Evolutionary conservation across 2,888 invertebrate genomes (phyloP).

Genomic region (Bedellia somnulentella): DNA sequence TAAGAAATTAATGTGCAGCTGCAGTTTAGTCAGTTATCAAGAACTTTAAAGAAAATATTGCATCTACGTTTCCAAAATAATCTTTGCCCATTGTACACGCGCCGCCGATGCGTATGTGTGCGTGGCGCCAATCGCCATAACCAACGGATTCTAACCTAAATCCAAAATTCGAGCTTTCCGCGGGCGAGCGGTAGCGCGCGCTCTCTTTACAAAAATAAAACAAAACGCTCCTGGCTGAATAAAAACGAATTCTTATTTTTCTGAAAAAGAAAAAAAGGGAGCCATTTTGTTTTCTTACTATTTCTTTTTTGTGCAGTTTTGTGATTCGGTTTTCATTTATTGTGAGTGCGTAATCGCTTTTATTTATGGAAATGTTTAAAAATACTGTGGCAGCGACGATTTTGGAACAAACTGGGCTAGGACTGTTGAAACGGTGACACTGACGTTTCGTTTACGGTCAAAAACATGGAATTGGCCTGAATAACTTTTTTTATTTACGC

Average conservation of each 20-base stretch:
- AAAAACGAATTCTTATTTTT: too few species aligned
- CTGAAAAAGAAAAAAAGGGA: too few species aligned
- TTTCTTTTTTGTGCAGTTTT: too few species aligned
- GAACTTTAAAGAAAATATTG: background rate
- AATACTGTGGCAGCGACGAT: conserved; percentile 23
- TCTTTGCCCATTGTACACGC: conserved; percentile 27
- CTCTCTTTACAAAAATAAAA: conserved; percentile 46
- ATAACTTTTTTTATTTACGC: too few species aligned
- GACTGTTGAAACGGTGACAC: too few species aligned
- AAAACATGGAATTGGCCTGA: too few species aligned
- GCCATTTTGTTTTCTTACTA: too few species aligned
- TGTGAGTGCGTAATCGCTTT: conserved; percentile 1
- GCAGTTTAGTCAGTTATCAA: background rate
- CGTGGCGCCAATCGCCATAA: conserved; percentile 36
- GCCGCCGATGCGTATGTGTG: conserved; percentile 50
- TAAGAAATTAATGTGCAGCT: background rate
- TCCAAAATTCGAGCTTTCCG: conserved; percentile 45
- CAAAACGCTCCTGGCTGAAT: too few species aligned
- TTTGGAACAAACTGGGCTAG: too few species aligned
- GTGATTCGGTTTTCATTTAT: too few species aligned
- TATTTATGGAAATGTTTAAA: conserved; percentile 25
- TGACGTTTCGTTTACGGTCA: too few species aligned
- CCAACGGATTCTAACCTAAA: conserved; percentile 56
- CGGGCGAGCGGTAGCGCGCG: conserved; percentile 34
- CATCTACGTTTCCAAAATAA: conserved; percentile 6